A percentile compares a stretch with the other conserved stretches of the same genome.
Evolutionary conservation across 2,888 invertebrate species (phyloP).

Genomic region (Lepetodrilus schrolli): DNA sequence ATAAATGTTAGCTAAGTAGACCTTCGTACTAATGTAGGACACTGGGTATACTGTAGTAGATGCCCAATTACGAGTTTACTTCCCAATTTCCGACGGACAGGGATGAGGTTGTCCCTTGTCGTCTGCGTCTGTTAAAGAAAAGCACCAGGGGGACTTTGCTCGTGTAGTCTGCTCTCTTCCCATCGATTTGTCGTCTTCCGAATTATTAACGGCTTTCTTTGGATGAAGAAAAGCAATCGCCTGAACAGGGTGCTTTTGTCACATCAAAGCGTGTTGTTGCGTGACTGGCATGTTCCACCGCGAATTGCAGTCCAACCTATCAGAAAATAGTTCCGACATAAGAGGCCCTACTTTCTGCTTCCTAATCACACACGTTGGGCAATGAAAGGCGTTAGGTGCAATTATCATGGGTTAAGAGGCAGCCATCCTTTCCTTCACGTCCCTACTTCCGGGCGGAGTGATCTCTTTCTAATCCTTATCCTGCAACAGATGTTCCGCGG

Average conservation of each 20-base stretch:
- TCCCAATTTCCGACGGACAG: too few species aligned
- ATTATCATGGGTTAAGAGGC: too few species aligned
- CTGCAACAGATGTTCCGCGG: too few species aligned
- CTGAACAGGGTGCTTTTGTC: neutral
- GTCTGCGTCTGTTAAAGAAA: too few species aligned
- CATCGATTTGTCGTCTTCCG: conserved; percentile 1
- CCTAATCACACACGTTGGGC: neutral
- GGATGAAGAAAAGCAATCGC: conserved; percentile 21
- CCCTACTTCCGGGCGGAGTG: too few species aligned
- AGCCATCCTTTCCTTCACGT: too few species aligned
- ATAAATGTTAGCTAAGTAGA: too few species aligned
- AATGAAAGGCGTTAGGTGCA: neutral
- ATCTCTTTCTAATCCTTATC: too few species aligned
- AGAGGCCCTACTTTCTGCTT: neutral
- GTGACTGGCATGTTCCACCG: neutral
- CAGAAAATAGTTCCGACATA: neutral
- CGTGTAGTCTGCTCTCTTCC: neutral
- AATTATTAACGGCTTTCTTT: conserved; percentile 21
- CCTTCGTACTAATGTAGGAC: too few species aligned
- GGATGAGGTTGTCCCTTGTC: too few species aligned
- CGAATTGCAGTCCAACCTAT: neutral
- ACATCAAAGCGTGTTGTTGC: conserved; percentile 19
- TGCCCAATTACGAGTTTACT: too few species aligned
- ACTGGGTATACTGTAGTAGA: too few species aligned
- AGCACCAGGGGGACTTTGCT: neutral